Evolutionary conservation across 2,888 invertebrate genomes (phyloP).

Genomic region (Tinea semifulvella): DNA sequence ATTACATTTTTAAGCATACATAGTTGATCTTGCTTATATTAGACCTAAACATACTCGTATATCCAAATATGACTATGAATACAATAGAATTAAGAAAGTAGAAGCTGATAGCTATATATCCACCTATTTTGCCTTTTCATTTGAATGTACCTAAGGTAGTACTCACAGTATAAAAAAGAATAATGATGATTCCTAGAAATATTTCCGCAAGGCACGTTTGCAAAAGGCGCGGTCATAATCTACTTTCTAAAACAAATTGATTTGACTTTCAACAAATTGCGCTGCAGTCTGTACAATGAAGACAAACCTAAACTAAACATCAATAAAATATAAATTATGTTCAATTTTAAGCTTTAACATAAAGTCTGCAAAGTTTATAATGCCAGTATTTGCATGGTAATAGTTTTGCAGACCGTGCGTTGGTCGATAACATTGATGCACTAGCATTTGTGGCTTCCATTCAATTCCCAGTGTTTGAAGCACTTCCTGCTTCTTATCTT

Average conservation of each 20-base stretch:
- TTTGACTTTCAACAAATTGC: conserved; percentile 60
- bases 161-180: background rate
- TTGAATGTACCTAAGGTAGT: too few relatives aligned
- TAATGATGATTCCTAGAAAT: conserved; percentile 7
- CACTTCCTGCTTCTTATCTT: conserved; percentile 29
- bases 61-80: too few relatives aligned
- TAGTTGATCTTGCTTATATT: too few relatives aligned
- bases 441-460: conserved; percentile 34
- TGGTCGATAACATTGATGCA: conserved; percentile 25
- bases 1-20: too few relatives aligned
- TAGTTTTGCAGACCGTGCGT: background rate
- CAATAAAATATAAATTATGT: background rate
- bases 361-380: background rate
- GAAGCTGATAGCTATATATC: too few relatives aligned
- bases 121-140: too few relatives aligned
- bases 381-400: background rate
- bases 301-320: background rate
- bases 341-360: background rate
- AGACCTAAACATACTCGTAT: too few relatives aligned
- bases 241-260: conserved; percentile 63
- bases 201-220: conserved; percentile 29
- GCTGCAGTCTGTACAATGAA: conserved; percentile 27
- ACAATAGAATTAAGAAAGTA: too few relatives aligned
- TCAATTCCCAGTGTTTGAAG: conserved; percentile 15
- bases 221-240: conserved; percentile 35